Evolutionary conservation across 2,113 vertebrate genomes (phyloP), one percentile per base, ranked within the genome.

Genomic region (Melospiza georgiana): DNA sequence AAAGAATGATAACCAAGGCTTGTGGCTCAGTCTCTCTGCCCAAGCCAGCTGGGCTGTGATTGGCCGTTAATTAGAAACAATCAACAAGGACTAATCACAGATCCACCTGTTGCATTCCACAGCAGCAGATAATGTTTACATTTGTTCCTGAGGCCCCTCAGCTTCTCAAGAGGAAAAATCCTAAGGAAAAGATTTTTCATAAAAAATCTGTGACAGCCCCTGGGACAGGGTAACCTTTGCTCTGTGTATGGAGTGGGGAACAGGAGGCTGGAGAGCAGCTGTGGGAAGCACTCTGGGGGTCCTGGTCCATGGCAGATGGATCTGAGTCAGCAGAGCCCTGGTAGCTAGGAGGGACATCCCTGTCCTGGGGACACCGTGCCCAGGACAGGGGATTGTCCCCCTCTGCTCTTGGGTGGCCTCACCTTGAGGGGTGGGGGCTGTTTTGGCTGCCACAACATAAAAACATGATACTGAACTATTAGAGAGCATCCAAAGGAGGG

Each of bases 401-500:
- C 49, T 24, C 49, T 44, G 61, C 49, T 35, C 61, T 24, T 41
- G 27, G 27, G 25, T 9, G 27, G 48, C 18, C 39, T 54, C 61
- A 65, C 15, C 48, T 14, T 4, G 1, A 30, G 49, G 11, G 39
- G 31, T 44, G 49, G 76, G 73, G 52, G n/a, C 22, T 33, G 5
- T 10, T 27, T 14, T 33, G 65, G n/a, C 14, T 33, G 43, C 28
- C n/a, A 39, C 28, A 13, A 6, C 1, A 3, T 5, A 16, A 39
- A 2, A 8, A 25, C 10, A 39, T 39, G 12, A 16, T 2, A 4
- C 11, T 12, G 6, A 67, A 5, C 22, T 9, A 1, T 25, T 2
- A 18, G 24, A 30, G 46, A 35, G 5, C 66, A 61, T 19, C 30
- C 35, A 43, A 49, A 69, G 35, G 24, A 41, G 44, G 18, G 23